Base-by-base conservation (phyloP, 2,113 vertebrate species). In the Lathamus discolor region DNA sequence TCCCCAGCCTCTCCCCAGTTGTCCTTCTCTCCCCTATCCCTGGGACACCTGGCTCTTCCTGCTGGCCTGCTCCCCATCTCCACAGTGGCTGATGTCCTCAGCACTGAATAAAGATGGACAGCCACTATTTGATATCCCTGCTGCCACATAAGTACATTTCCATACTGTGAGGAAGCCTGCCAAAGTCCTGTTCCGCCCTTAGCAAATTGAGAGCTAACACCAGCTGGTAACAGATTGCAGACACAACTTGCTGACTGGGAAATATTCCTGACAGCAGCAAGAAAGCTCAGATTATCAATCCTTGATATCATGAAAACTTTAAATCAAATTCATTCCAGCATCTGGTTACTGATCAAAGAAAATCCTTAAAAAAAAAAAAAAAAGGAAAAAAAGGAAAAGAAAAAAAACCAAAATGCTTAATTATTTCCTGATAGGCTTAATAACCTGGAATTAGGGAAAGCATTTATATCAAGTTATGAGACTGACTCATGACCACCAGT, bases 181-280 rank as follows among this genome's bases (percentile, higher is more conserved):
- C 92, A 96, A 96, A 96, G n/a, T 83, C 52, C 63, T 93, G 57
- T 93, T 86, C 63, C 64, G 95, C 87, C 74, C 61, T 44, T 6
- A 92, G 88, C 88, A 95, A 93, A 95, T 4, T 75, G 86, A 96
- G 86, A 96, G 70, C 74, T 94, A 96, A 95, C 93, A 97, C 63
- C 95, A 96, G 93, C 89, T 93, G 90, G 92, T 90, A 97, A 97
- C 94, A 97, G 91, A 92, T 97, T 97, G 93, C 94, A 97, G 97
- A 83, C 83, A 59, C 74, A 80, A 55, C 62, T 93, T 87, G 88
- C 95, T 96, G 95, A 90, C 79, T 96, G 81, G 41, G 88, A 97
- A 95, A 91, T 96, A 93, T 92, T 93, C 93, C 77, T 97, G 95
- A 96, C 97, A 96, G 95, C 93, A 96, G 79, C 51, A 93, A 95